Evolutionary conservation across 2,113 vertebrate species (phyloP), one percentile per base, ranked within the genome.

Genomic region (Falcunculus frontatus): DNA sequence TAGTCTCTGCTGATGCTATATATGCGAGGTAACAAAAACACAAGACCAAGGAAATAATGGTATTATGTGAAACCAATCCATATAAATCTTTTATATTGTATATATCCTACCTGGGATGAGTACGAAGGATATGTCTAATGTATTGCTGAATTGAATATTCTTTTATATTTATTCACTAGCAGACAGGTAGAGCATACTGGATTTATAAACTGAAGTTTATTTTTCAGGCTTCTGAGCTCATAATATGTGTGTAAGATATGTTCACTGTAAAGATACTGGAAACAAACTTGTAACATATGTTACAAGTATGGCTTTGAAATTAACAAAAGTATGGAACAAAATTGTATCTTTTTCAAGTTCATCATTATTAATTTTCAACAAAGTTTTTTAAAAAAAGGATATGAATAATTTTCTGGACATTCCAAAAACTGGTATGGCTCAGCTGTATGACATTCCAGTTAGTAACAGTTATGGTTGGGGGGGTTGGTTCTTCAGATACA

Each of bases 1-100:
- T 92, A 82, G 89, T 53, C 62, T 94, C 87, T 87, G 68, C n/a
- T 91, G 94, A 94, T 89, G 47, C 41, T 95, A 83, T 87, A 80
- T 88, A 68, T 76, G 85, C 78, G 94, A 94, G 93, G 81, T 97
- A 97, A 97, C 93, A 97, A 97, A 97, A 97, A 93, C 39, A 46
- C 65, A 89, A 68, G 8, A 12, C 84, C 88, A 95, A 92, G 93
- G 49, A 97, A 97, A 95, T 78, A 41, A 70, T 75, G 83, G 60
- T 96, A 89, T 83, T 97, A 93, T 77, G 65, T 95, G 95, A 97
- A 97, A 85, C 85, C 77, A 84, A 85, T 87, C 55, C 76, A 65
- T 81, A 97, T 95, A 95, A 97, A 96, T 97, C 62, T 96, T 94
- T 91, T 84, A 93, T 83, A 96, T 23, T 64, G 67, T 90, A 42